Percentiles rank a stretch among this genome's conserved stretches.
These are phyloP conservation scores for Tauraco erythrolophus DNA, from an alignment of 2,113 vertebrate genomes.

Conservation along the genomic window DNA sequence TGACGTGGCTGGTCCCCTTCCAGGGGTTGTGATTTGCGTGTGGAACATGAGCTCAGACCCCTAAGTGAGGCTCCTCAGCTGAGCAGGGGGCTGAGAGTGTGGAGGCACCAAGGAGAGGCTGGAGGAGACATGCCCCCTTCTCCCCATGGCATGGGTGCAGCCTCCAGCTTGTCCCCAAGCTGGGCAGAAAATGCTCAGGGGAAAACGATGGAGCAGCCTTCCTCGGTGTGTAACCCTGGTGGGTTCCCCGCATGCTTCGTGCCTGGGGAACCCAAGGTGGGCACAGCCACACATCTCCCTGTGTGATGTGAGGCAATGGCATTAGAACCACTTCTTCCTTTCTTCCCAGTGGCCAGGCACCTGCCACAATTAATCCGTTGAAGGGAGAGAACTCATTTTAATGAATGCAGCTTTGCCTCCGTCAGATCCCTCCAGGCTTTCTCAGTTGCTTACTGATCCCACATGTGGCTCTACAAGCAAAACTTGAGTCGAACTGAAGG, in stretches of 20 bases:
- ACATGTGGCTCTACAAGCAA: not conserved
- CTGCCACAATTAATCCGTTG: not conserved
- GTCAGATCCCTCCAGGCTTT: not conserved
- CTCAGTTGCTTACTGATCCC: not conserved
- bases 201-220: not conserved
- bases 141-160: not conserved
- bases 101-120: not conserved
- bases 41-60: not conserved
- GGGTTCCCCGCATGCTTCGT: not conserved
- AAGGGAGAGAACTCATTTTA: not conserved
- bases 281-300: accelerated
- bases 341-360: not conserved
- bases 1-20: accelerated
- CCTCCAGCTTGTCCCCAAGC: not conserved
- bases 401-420: not conserved
- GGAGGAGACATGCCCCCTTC: not conserved
- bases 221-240: not conserved
- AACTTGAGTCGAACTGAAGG: not conserved
- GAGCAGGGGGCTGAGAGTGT: accelerated
- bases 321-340: not conserved
- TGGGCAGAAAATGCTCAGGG: too few relatives aligned
- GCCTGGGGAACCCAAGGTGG: accelerated
- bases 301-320: accelerated
- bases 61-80: accelerated
- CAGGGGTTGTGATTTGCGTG: accelerated